Conservation (phyloP, 35 echinoderm and acorn worm genomes). For the Amphiura filiformis region DNA sequence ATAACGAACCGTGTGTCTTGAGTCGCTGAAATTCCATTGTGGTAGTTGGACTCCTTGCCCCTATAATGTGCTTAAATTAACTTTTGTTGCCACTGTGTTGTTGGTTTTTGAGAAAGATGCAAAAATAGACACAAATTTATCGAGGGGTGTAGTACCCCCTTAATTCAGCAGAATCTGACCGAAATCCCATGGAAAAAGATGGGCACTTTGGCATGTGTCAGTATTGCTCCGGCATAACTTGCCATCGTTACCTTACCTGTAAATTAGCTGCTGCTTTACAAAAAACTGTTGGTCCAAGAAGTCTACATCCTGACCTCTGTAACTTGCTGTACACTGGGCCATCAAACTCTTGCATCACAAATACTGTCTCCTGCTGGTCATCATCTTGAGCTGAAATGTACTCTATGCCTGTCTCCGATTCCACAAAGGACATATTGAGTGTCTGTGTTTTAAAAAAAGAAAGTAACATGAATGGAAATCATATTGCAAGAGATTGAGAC, state of each 20-base stretch:
- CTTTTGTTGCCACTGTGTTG: too few species aligned
- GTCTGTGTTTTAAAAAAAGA: too few species aligned
- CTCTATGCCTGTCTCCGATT: constrained; percentile 78
- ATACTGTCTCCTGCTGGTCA: constrained; percentile 68
- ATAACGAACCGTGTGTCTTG: too few species aligned
- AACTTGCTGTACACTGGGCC: constrained; percentile 51
- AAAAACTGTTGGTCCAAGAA: constrained; percentile 74
- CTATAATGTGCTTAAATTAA: too few species aligned
- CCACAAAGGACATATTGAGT: constrained; percentile 66
- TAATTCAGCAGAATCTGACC: too few species aligned
- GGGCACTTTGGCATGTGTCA: too few species aligned
- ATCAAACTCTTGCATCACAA: constrained; percentile 86
- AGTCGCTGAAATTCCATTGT: too few species aligned
- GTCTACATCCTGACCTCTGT: constrained; percentile 27
- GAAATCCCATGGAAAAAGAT: neutral
- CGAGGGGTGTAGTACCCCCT: too few species aligned
- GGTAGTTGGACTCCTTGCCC: too few species aligned
- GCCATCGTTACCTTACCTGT: constrained; percentile 64
- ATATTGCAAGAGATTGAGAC: neutral
- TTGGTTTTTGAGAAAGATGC: too few species aligned
- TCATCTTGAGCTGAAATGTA: constrained; percentile 29
- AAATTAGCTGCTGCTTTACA: constrained; percentile 62
- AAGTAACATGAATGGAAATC: neutral
- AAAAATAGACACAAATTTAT: too few species aligned
- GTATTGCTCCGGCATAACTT: too few species aligned